Base-by-base conservation (phyloP, 35 echinoderm and acorn worm species). In the Heliocidaris erythrogramma region DNA sequence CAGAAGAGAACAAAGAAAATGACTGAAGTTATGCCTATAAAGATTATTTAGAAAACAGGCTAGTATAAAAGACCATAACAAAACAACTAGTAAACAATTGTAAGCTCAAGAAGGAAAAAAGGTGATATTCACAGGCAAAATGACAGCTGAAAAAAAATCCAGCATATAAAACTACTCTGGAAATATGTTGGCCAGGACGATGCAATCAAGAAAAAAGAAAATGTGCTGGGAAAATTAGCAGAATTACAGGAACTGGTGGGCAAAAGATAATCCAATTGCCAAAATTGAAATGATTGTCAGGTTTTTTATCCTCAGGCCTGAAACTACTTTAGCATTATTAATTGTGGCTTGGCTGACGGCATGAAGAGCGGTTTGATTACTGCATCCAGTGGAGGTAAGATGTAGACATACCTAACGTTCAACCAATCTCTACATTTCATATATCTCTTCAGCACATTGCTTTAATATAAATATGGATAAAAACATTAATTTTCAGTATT, bases 201-300 rank as follows among this genome's bases (percentile, higher is more conserved):
- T 35, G 30, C 87, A 89, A 42, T 89, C 17, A 31, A 47, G 13
- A 42, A 89, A 89, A 89, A 89, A 7, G 0, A 31, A 18, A 32
- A 89, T 42, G 47, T 42, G 4, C 87, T 89, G 4, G 16, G 14
- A n/a, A 42, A 32, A 89, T 17, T 42, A 32, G 31, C 32, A 89
- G 10, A 89, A 48, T 42, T 42, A 89, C 47, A 89, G 47, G 11
- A 4, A 89, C 10, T 89, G 31, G 31, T 42, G 87, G 87, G 87
- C 17, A 30, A 89, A 89, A 89, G 87, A 32, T 89, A 89, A 89
- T 42, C 87, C 47, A 32, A 89, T 89, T 89, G 31, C 47, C 14
- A 48, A 89, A 89, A 89, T 89, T 89, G 87, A 89, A 9, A 89
- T 89, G 87, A 89, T 89, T 42, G 47, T 78, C 65, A 78, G 65